phyloP scores from a whole-genome alignment of 2,888 invertebrate species.

The Yponomeuta evonymella region DNA sequence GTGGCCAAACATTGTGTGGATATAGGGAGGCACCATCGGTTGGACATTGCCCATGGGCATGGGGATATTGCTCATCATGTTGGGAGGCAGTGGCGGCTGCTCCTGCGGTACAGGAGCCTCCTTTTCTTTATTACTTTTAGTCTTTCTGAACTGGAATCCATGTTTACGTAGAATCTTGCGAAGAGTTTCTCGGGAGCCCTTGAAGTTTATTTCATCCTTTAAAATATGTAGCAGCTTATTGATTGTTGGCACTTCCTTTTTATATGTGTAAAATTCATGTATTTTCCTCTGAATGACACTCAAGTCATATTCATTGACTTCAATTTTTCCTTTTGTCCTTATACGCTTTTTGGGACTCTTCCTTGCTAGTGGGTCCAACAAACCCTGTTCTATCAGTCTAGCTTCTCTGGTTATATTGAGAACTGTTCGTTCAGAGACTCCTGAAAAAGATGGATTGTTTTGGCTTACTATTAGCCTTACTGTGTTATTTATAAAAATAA shows the following conservation, averaged over 20 bases:
- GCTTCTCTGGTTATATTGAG: conserved; percentile 67
- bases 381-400: conserved; percentile 62
- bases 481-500: too few species aligned
- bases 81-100: neutral
- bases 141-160: conserved; percentile 67
- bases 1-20: conserved; percentile 65
- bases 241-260: conserved; percentile 68
- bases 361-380: conserved; percentile 61
- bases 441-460: conserved; percentile 33
- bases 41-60: conserved; percentile 35
- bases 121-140: conserved; percentile 65
- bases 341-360: conserved; percentile 62
- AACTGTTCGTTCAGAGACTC: conserved; percentile 65
- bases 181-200: conserved; percentile 63
- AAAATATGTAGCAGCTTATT: conserved; percentile 64
- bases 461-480: neutral
- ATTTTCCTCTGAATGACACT: conserved; percentile 65
- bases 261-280: conserved; percentile 67
- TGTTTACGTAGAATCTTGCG: conserved; percentile 65
- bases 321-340: conserved; percentile 64
- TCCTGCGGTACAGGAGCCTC: conserved; percentile 35
- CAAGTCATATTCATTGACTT: conserved; percentile 64
- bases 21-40: conserved; percentile 60
- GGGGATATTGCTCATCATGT: neutral
- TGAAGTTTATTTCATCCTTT: conserved; percentile 65